Percentiles rank a stretch among this genome's conserved stretches.
These are phyloP conservation scores for Serripes groenlandicus DNA, from an alignment of 2,888 invertebrate genomes.

Conservation along the genomic window DNA sequence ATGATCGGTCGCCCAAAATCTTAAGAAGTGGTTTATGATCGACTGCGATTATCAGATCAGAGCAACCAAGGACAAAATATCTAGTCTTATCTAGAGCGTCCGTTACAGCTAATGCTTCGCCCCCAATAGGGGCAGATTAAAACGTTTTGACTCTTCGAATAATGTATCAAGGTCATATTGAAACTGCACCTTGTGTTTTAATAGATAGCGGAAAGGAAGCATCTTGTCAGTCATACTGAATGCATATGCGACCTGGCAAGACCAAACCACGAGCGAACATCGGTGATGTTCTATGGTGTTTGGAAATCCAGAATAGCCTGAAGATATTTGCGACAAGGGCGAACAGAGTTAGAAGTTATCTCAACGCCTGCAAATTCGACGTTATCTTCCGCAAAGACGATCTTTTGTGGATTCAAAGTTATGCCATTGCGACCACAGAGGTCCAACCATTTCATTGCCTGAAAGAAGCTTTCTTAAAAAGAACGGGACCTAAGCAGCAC, in stretches of 20 bases:
- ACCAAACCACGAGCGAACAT: slow-evolving; percentile 72
- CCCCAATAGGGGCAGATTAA: slow-evolving; percentile 47
- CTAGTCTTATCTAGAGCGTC: slow-evolving; percentile 53
- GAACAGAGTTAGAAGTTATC: slow-evolving; percentile 45
- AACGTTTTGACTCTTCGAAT: slow-evolving; percentile 43
- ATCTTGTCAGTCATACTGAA: slow-evolving; percentile 55
- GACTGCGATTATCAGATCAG: slow-evolving; percentile 51
- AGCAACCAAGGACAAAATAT: slow-evolving; percentile 56
- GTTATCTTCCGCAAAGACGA: slow-evolving; percentile 60
- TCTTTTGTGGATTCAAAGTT: no score
- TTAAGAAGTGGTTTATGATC: slow-evolving; percentile 65
- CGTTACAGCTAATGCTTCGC: slow-evolving; percentile 49
- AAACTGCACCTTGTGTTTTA: slow-evolving; percentile 51
- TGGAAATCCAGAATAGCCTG: slow-evolving; percentile 65
- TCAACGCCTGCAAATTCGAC: slow-evolving; percentile 68
- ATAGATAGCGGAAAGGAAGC: not conserved
- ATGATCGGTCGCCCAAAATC: slow-evolving; percentile 54
- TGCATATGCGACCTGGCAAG: no score
- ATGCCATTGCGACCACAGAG: no score
- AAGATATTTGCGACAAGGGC: slow-evolving; percentile 59
- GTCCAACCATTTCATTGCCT: no score
- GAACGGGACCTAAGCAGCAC: no score
- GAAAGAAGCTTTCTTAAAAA: no score
- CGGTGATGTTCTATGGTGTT: slow-evolving; percentile 66
- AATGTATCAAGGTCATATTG: slow-evolving; percentile 24